A percentile compares a stretch with the other conserved stretches of the same genome.
These are phyloP conservation scores for Gisinianus flammeolus DNA, from an alignment of 2,888 invertebrate species.

Conservation along the genomic window DNA sequence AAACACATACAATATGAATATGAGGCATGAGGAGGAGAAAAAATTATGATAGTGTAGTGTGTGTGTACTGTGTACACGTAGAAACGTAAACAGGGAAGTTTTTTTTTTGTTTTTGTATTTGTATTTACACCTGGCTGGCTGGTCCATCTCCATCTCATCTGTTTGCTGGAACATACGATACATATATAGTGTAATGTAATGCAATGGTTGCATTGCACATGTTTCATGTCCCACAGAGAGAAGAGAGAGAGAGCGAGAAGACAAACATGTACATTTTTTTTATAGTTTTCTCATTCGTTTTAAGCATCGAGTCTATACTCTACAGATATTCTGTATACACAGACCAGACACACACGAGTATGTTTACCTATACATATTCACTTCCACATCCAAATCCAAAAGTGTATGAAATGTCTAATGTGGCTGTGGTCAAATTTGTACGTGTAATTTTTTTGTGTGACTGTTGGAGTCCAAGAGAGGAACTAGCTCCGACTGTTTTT, in stretches of 20 bases:
- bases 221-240: constrained; percentile 22
- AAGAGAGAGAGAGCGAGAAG: neutral
- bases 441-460: neutral
- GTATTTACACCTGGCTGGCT: constrained; percentile 27
- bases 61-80: neutral
- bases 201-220: neutral
- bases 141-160: neutral
- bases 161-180: too few species aligned
- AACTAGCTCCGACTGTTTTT: neutral
- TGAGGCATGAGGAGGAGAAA: neutral
- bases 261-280: constrained; percentile 15
- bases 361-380: too few species aligned
- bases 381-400: too few species aligned
- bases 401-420: neutral
- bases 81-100: constrained; percentile 18
- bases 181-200: neutral
- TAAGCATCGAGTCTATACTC: too few species aligned
- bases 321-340: too few species aligned
- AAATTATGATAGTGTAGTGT: neutral
- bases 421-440: neutral
- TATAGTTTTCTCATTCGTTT: too few species aligned
- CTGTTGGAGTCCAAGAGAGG: constrained; percentile 1
- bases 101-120: constrained; percentile 7
- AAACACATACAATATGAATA: neutral
- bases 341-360: too few species aligned